Base-by-base conservation (phyloP, 2,113 vertebrate genomes). In the Nestor notabilis region DNA sequence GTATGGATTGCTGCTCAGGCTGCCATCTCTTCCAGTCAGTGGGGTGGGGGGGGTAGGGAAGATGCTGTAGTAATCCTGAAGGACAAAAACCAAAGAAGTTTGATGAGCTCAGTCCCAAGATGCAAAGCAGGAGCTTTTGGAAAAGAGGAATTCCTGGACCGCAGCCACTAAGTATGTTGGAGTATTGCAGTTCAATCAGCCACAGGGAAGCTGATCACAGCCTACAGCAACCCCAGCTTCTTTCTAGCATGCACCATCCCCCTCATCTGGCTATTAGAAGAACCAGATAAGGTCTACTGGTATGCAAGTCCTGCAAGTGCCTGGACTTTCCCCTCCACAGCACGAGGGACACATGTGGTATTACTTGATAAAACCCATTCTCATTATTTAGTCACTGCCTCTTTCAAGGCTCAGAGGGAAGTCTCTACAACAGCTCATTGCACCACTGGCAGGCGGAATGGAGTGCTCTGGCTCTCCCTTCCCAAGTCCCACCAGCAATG, bases 31-130 rank as follows among this genome's bases (percentile, higher is more conserved):
- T 89, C 99, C 99, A 25, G 99, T 99, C 96, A 99, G 98, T 31
- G 98, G 99, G 70, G 99, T 99, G 79, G 99, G 99, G 31, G 99
- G 99, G 9, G 99, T 99, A 46, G 99, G 99, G 96, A 99, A 99
- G 97, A 99, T 99, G 97, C 99, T 99, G 97, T 99, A 99, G 97
- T 99, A 99, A 98, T 99, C 99, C 99, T 99, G 90, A 49, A 78
- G 89, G 46, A 92, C 7, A 75, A 50, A 65, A 63, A 82, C 5
- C 92, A 37, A 41, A 43, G 8, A 1, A n/a, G 19, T 13, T 82
- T 66, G 16, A 61, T 7, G 14, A 82, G 49, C 50, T 53, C 41
- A 25, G 19, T 17, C 15, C 7, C 1, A 46, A 55, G 35, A 17
- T 2, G 11, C 19, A 66, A 64, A 76, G 52, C 71, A 61, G 16